These are phyloP conservation scores for Antrozous pallidus DNA, from an alignment of 2,797 vertebrate species.

Conservation along the genomic window DNA sequence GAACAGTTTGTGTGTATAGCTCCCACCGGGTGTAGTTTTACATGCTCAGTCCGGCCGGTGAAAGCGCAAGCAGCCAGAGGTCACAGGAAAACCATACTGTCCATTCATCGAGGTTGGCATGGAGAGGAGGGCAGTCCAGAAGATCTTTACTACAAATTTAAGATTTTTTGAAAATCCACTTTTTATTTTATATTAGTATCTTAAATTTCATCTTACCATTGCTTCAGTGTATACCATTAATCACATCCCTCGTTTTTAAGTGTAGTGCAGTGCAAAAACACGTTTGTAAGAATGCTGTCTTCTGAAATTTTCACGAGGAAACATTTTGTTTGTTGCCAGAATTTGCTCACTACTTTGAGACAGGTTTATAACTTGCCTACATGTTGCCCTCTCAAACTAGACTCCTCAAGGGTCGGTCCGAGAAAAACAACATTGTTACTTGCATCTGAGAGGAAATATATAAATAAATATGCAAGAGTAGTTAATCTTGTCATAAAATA, in stretches of 20 bases:
- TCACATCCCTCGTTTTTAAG: neutral
- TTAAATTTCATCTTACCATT: neutral
- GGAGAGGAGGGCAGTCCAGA: no score
- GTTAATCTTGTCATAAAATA: neutral
- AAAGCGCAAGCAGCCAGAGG: neutral
- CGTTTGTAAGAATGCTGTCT: neutral
- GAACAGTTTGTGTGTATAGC: neutral
- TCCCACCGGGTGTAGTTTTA: neutral
- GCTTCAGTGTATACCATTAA: neutral
- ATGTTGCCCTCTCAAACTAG: neutral
- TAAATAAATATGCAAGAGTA: neutral
- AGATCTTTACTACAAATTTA: neutral
- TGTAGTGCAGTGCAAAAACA: neutral
- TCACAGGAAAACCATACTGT: neutral
- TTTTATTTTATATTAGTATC: neutral
- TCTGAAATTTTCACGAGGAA: constrained; percentile 32
- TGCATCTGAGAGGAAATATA: neutral
- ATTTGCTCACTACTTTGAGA: neutral
- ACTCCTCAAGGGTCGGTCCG: neutral
- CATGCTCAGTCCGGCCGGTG: neutral
- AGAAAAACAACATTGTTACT: neutral
- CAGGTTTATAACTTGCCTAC: neutral
- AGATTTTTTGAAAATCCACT: neutral
- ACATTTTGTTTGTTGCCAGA: neutral
- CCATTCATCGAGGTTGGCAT: neutral